These are phyloP conservation scores for Amphiprion ocellaris DNA, from an alignment of 2,113 vertebrate species.

Conservation along the genomic window DNA sequence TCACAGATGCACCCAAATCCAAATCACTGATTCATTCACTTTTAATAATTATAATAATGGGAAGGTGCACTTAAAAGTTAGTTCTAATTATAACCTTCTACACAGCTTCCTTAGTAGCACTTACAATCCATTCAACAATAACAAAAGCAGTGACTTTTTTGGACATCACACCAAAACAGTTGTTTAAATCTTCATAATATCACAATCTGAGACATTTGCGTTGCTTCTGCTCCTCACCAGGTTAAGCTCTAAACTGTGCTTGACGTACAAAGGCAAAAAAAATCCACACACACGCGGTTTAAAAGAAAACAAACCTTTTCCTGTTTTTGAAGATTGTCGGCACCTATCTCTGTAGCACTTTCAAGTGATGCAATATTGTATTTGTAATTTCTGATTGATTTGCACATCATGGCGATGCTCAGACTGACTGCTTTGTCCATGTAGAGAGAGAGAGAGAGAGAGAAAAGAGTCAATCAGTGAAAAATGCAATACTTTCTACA, in stretches of 20 bases:
- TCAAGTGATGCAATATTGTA: constrained; percentile 87
- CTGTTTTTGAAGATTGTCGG: constrained; percentile 70
- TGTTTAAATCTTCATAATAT: constrained; percentile 9
- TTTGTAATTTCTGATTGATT: constrained; percentile 79
- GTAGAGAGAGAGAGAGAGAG: constrained; percentile 37
- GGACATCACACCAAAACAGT: background rate
- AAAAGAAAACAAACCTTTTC: constrained; percentile 34
- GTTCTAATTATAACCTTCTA: background rate
- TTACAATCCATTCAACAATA: constrained; percentile 19
- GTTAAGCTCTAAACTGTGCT: constrained; percentile 52
- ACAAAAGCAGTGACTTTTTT: background rate
- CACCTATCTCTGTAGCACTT: constrained; percentile 85
- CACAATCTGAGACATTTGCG: constrained; percentile 9
- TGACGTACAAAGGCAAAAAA: constrained; percentile 66
- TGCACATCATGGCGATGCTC: constrained; percentile 70
- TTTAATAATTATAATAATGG: background rate
- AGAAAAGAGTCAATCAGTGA: constrained; percentile 66
- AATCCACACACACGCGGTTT: constrained; percentile 15
- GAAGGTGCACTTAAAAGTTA: background rate
- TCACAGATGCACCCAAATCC: no score
- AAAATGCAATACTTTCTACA: constrained; percentile 87
- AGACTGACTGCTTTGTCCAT: constrained; percentile 52
- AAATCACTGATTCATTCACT: no score
- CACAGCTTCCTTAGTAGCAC: constrained; percentile 2
- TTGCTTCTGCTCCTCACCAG: constrained; percentile 39